Percentiles rank a stretch among this genome's conserved stretches.
Conservation (phyloP, 2,797 vertebrate species). For the Poliocrania exsul region DNA sequence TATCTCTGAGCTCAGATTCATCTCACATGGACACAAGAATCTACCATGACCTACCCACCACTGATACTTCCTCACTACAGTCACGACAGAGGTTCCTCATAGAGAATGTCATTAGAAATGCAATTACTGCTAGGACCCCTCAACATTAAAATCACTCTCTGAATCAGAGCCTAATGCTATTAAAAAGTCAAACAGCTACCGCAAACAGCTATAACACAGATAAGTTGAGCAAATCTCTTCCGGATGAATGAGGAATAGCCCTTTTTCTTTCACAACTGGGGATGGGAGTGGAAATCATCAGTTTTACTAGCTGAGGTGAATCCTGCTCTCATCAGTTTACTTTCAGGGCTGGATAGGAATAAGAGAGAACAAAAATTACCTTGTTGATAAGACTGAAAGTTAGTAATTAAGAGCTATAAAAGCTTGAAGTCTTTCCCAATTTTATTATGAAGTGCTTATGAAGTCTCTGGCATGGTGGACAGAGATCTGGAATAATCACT, state of each 20-base stretch:
- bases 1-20: background rate
- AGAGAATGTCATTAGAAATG: conserved; percentile 34
- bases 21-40: background rate
- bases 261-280: background rate
- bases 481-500: background rate
- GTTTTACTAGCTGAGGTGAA: background rate
- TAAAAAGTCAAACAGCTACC: background rate
- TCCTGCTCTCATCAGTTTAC: background rate
- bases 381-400: background rate
- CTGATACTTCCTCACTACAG: background rate
- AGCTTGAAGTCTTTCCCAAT: background rate
- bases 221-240: background rate
- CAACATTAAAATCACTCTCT: conserved; percentile 10
- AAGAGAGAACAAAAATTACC: background rate
- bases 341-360: background rate
- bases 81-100: background rate
- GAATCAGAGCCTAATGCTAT: background rate
- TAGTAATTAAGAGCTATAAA: background rate
- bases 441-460: background rate
- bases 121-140: conserved; percentile 2
- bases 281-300: background rate
- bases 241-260: background rate
- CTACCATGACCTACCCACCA: background rate
- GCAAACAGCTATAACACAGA: background rate
- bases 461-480: background rate